phyloP scores from a whole-genome alignment of 1,140 invertebrate genomes.

The Dreissena polymorpha region DNA sequence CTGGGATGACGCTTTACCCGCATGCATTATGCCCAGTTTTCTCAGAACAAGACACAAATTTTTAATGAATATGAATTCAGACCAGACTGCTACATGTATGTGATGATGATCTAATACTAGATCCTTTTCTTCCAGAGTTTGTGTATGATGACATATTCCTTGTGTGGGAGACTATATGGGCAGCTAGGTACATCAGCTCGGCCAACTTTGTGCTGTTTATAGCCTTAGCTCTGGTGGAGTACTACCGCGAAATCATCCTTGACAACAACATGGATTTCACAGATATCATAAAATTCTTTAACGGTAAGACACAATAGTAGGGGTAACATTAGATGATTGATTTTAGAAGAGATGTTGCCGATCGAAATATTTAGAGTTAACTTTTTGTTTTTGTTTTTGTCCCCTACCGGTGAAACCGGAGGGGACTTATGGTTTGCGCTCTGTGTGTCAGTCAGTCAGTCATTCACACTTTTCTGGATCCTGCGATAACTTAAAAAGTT shows the following conservation, averaged over 20 bases:
- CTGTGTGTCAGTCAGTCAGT: too few species aligned
- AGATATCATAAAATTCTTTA: slow-evolving; percentile 98
- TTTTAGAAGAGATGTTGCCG: neutral
- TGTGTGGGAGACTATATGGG: slow-evolving; percentile 98
- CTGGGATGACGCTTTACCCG: too few species aligned
- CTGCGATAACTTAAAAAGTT: too few species aligned
- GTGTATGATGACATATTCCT: slow-evolving; percentile 94
- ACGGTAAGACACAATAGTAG: slow-evolving; percentile 84
- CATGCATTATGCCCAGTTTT: too few species aligned
- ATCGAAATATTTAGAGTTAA: neutral
- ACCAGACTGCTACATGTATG: too few species aligned
- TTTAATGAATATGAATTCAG: too few species aligned
- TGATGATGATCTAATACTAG: too few species aligned
- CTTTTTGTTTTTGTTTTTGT: neutral
- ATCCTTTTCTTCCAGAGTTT: slow-evolving; percentile 83
- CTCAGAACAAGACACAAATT: too few species aligned
- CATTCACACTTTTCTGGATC: too few species aligned
- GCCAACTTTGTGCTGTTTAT: slow-evolving; percentile 96
- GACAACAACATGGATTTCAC: slow-evolving; percentile 98
- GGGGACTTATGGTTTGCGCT: too few species aligned
- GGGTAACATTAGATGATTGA: neutral
- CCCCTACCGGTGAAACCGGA: too few species aligned
- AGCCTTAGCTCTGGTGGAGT: slow-evolving; percentile 93
- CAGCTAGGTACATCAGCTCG: slow-evolving; percentile 92
- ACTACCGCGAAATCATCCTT: slow-evolving; percentile 95